These are phyloP conservation scores for Drosophila takahashii DNA, from an alignment of 1,140 invertebrate genomes.

Conservation along the genomic window DNA sequence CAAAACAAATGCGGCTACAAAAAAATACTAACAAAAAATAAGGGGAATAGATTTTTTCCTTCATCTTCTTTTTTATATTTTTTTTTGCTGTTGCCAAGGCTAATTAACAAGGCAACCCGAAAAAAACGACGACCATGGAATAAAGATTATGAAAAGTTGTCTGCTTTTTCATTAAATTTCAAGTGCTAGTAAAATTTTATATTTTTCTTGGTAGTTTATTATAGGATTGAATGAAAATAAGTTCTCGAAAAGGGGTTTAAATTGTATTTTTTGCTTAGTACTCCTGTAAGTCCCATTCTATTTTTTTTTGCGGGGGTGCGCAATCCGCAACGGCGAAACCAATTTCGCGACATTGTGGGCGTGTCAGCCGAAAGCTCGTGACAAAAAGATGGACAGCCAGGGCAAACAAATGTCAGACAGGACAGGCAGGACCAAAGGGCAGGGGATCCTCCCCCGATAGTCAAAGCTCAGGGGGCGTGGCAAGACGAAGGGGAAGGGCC, in stretches of 20 bases:
- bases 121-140: neutral
- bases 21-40: slow-evolving; percentile 10
- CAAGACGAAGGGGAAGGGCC: neutral
- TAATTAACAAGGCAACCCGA: slow-evolving; percentile 59
- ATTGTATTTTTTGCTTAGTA: neutral
- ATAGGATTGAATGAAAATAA: neutral
- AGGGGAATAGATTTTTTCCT: slow-evolving; percentile 49
- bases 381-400: slow-evolving; percentile 76
- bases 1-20: slow-evolving; percentile 60
- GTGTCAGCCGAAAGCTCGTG: slow-evolving; percentile 62
- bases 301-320: slow-evolving; percentile 24
- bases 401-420: slow-evolving; percentile 72
- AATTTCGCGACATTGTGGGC: slow-evolving; percentile 73
- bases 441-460: slow-evolving; percentile 16
- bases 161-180: neutral
- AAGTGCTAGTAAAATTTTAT: neutral
- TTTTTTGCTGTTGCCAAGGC: slow-evolving; percentile 45
- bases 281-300: neutral
- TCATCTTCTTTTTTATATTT: slow-evolving; percentile 9
- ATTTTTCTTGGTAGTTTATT: neutral
- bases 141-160: neutral
- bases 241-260: too few species aligned
- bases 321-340: slow-evolving; percentile 40
- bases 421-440: slow-evolving; percentile 45
- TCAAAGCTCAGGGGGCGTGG: slow-evolving; percentile 11